Evolutionary conservation across 2,888 invertebrate genomes (phyloP).

Genomic region (Campoplex nolae): DNA sequence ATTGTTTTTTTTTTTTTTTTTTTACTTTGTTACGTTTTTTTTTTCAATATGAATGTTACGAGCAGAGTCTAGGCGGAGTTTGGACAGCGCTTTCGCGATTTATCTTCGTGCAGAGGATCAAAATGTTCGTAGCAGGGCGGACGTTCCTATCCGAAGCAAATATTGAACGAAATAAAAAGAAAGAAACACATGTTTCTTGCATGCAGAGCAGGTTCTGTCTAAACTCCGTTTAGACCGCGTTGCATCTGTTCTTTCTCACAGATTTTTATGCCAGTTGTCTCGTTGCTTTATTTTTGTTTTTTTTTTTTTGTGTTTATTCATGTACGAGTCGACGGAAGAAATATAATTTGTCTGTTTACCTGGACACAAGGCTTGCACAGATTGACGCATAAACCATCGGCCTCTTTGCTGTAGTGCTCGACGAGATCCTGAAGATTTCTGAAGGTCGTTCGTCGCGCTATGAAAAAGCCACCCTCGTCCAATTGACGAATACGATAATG

Average conservation of each 20-base stretch:
- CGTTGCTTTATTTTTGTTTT: not conserved
- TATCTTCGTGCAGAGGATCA: conserved; percentile 42
- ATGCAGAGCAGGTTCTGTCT: conserved; percentile 79
- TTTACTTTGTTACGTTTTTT: not conserved
- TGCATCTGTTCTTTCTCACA: not conserved
- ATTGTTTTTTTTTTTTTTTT: not conserved
- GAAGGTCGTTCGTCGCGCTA: conserved; percentile 98
- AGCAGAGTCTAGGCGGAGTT: conserved; percentile 80
- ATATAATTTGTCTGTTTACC: conserved; percentile 85
- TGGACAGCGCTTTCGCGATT: conserved; percentile 75
- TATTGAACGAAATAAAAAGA: conserved; percentile 37
- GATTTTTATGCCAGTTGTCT: conserved; percentile 2
- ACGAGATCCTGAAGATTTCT: conserved; percentile 98
- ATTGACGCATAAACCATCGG: conserved; percentile 99
- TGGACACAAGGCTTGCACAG: conserved; percentile 97
- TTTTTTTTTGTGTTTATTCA: conserved; percentile 17
- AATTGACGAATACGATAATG: conserved; percentile 99
- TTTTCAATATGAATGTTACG: conserved; percentile 24
- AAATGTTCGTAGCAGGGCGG: conserved; percentile 19
- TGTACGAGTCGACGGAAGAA: not conserved
- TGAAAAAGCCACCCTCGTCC: conserved; percentile 99
- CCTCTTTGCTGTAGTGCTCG: conserved; percentile 98
- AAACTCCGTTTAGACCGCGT: conserved; percentile 80
- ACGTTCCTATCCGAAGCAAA: conserved; percentile 42
- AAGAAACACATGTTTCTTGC: conserved; percentile 70